Conservation (phyloP, 92 coral and sea anemone species). For the Porites rus region DNA sequence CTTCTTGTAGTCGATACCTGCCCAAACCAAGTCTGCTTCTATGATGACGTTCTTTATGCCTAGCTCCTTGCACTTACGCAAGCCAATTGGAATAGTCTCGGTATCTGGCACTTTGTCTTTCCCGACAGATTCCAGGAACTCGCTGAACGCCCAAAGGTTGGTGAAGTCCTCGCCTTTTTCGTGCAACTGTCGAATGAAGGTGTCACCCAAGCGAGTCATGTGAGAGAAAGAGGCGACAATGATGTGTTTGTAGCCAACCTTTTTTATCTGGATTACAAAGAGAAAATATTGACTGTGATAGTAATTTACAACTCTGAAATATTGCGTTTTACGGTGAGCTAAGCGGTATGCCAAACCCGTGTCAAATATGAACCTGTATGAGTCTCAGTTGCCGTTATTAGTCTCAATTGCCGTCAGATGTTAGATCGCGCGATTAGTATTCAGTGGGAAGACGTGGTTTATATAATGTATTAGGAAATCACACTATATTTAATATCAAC, state of each 20-base stretch:
- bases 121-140: slow-evolving; percentile 74
- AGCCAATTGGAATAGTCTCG: slow-evolving; percentile 71
- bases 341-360: too few species aligned
- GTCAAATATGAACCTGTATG: too few species aligned
- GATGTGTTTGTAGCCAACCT: slow-evolving; percentile 73
- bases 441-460: too few species aligned
- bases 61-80: slow-evolving; percentile 73
- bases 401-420: too few species aligned
- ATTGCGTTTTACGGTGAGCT: too few species aligned
- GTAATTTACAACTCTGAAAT: too few species aligned
- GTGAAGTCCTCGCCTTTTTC: slow-evolving; percentile 78
- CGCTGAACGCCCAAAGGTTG: slow-evolving; percentile 80
- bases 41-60: slow-evolving; percentile 74
- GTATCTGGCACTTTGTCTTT: slow-evolving; percentile 64
- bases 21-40: slow-evolving; percentile 79
- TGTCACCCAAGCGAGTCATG: slow-evolving; percentile 89
- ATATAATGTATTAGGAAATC: too few species aligned
- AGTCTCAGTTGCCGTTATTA: too few species aligned
- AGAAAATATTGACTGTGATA: background rate
- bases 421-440: too few species aligned
- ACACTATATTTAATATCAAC: too few species aligned
- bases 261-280: slow-evolving; percentile 33
- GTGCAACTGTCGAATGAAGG: slow-evolving; percentile 63
- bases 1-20: slow-evolving; percentile 76
- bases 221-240: slow-evolving; percentile 89